Evolutionary conservation across 2,113 vertebrate species (phyloP).

Genomic region (Ifrita kowaldi): DNA sequence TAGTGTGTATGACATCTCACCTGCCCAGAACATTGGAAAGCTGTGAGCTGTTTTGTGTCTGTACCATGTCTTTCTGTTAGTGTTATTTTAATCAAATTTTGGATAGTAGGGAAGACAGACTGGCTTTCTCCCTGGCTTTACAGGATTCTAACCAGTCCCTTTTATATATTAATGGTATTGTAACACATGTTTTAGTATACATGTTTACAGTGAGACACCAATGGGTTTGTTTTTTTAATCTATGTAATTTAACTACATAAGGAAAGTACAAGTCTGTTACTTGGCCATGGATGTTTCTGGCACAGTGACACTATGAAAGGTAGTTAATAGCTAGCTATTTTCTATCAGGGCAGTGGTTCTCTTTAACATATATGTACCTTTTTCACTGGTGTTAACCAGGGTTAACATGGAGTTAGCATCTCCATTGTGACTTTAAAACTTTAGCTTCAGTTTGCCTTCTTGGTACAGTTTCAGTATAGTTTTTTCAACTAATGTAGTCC

Average conservation of each 20-base stretch:
- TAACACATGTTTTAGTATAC: not conserved
- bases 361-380: not conserved
- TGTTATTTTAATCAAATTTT: not conserved
- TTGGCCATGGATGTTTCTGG: not conserved
- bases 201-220: not conserved
- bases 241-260: not conserved
- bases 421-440: not conserved
- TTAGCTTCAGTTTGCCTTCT: not conserved
- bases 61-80: not conserved
- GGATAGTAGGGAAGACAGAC: not conserved
- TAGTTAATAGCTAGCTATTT: not conserved
- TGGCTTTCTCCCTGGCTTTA: not conserved
- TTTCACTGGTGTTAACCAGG: not conserved
- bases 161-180: not conserved
- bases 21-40: not conserved
- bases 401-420: not conserved
- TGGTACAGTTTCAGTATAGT: not conserved
- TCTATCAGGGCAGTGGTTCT: not conserved
- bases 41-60: fast-evolving
- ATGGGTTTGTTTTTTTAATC: not conserved
- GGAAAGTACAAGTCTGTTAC: not conserved
- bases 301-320: not conserved
- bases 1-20: not conserved
- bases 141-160: not conserved
- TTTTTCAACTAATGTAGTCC: not conserved